Conservation (phyloP, 2,888 invertebrate species). For the Drosophila longiperda region DNA sequence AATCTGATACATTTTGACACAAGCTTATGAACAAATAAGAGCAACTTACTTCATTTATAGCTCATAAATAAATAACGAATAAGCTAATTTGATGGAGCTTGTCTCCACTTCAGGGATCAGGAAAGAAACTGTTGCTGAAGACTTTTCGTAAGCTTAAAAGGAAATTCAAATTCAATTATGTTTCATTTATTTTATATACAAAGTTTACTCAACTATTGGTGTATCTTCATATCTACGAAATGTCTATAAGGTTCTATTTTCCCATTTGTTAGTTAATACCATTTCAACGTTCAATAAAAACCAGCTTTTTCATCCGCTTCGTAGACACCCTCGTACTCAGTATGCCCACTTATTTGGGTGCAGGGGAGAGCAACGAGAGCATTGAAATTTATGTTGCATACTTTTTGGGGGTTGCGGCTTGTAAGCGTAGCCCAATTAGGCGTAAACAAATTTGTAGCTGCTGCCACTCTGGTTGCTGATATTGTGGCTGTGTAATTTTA, state of each 20-base stretch:
- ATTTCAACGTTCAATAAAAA: neutral
- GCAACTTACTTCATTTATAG: neutral
- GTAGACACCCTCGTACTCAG: neutral
- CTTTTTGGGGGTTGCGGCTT: conserved; percentile 53
- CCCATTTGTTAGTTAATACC: neutral
- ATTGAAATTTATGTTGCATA: conserved; percentile 56
- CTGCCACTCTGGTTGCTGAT: conserved; percentile 25
- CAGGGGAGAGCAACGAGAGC: conserved; percentile 25
- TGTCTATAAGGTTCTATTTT: neutral
- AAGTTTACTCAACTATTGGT: neutral
- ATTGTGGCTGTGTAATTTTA: conserved; percentile 38
- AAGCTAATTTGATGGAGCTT: neutral
- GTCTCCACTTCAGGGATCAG: neutral
- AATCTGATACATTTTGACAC: neutral
- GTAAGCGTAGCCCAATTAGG: conserved; percentile 77
- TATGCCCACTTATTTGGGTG: conserved; percentile 2
- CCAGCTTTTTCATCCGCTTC: neutral
- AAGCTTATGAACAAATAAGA: neutral
- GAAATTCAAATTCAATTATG: neutral
- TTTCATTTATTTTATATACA: neutral
- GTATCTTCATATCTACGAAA: neutral
- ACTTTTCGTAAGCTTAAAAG: neutral
- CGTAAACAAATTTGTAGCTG: conserved; percentile 73
- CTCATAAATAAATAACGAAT: neutral
- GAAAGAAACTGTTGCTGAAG: neutral